Evolutionary conservation across 2,113 vertebrate genomes (phyloP).

Genomic region (Pelmatolapia mariae): DNA sequence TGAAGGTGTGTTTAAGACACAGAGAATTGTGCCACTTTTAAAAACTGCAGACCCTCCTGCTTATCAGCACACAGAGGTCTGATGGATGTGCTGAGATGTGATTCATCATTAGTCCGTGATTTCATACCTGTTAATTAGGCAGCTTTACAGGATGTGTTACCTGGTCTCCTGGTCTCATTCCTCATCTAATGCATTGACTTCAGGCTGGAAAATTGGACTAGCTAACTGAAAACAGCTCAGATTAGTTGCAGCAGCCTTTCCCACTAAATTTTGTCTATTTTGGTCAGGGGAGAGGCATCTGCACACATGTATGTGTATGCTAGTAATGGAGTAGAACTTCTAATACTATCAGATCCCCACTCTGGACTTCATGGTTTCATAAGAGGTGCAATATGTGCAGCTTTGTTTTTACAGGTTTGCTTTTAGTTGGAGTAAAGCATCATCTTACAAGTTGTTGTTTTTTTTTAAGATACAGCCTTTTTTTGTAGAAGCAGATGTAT

Average conservation of each 20-base stretch:
- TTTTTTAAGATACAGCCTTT: neutral
- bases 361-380: neutral
- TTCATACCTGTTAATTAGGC: neutral
- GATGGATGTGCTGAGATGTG: no score
- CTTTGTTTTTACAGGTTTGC: neutral
- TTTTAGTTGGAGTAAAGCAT: neutral
- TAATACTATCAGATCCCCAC: neutral
- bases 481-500: neutral
- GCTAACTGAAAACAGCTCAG: neutral
- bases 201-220: neutral
- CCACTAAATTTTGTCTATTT: neutral
- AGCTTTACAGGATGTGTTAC: neutral
- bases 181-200: neutral
- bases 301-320: neutral
- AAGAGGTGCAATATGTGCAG: neutral
- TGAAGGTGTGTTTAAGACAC: neutral
- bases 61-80: neutral
- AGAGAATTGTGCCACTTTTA: neutral
- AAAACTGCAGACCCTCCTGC: fast-evolving
- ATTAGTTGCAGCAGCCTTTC: neutral
- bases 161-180: neutral
- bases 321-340: neutral
- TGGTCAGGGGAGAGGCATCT: neutral
- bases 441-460: neutral
- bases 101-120: neutral